Evolutionary conservation across 2,797 vertebrate genomes (phyloP).

Genomic region (Tangara arthus): DNA sequence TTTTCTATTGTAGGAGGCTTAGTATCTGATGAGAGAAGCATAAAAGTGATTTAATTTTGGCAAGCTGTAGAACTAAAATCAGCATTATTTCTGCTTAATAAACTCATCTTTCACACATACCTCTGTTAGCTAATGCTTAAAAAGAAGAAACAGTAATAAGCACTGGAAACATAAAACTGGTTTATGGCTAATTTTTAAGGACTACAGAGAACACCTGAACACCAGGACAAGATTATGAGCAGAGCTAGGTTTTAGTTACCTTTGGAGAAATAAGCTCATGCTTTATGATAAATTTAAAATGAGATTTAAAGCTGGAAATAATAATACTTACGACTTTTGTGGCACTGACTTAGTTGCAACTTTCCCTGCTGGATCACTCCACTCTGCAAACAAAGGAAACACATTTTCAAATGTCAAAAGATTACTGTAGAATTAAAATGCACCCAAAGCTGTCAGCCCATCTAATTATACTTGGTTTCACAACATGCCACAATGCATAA

Average conservation of each 20-base stretch:
- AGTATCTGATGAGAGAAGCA: constrained; percentile 64
- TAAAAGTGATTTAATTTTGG: constrained; percentile 67
- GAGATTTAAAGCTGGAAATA: constrained; percentile 56
- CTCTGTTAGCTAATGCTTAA: constrained; percentile 59
- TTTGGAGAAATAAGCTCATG: constrained; percentile 38
- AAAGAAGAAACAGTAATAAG: constrained; percentile 60
- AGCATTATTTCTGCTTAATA: constrained; percentile 70
- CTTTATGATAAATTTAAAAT: constrained; percentile 11
- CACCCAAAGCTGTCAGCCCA: constrained; percentile 63
- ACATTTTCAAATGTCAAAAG: constrained; percentile 68
- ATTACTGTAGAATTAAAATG: constrained; percentile 65
- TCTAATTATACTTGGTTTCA: constrained; percentile 59
- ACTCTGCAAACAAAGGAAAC: constrained; percentile 84
- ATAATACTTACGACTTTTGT: constrained; percentile 90
- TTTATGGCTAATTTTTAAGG: constrained; percentile 65
- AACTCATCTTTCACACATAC: constrained; percentile 62
- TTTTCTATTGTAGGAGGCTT: constrained; percentile 63
- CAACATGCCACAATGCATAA: constrained; percentile 67
- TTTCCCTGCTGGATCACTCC: constrained; percentile 87
- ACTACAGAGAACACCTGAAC: constrained; percentile 58
- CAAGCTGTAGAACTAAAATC: constrained; percentile 61
- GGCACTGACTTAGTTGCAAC: constrained; percentile 88
- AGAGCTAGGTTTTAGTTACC: neutral
- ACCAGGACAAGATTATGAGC: constrained; percentile 31
- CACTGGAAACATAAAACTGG: constrained; percentile 52